A percentile compares a stretch with the other conserved stretches of the same genome.
phyloP scores from a whole-genome alignment of 1,140 invertebrate genomes.

The Panagrolaimus sp. region DNA sequence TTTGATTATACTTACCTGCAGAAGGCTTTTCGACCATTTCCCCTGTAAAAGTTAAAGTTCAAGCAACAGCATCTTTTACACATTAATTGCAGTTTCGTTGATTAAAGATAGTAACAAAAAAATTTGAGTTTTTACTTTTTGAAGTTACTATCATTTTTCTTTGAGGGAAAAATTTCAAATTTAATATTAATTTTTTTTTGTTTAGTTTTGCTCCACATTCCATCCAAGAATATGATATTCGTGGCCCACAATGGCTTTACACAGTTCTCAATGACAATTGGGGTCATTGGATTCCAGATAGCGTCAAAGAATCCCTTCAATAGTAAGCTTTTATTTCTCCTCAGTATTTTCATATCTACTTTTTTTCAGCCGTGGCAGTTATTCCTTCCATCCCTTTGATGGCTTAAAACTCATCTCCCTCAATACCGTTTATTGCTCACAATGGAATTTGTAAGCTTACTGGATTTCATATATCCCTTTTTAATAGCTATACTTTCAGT shows the following conservation, averaged over 20 bases:
- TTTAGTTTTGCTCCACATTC: constrained; percentile 26
- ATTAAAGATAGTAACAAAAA: too few relatives aligned
- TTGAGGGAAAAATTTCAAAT: too few relatives aligned
- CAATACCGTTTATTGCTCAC: constrained; percentile 61
- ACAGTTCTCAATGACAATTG: constrained; percentile 38
- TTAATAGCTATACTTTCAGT: constrained; percentile 67
- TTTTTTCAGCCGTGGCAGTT: constrained; percentile 59
- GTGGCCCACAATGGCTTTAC: constrained; percentile 55
- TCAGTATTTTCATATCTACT: too few relatives aligned
- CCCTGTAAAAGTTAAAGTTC: too few relatives aligned
- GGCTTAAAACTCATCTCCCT: constrained; percentile 61
- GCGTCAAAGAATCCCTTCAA: constrained; percentile 26
- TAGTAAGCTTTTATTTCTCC: constrained; percentile 19
- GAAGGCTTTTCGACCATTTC: too few relatives aligned
- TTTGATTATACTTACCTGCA: too few relatives aligned
- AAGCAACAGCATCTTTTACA: too few relatives aligned
- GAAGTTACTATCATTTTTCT: too few relatives aligned
- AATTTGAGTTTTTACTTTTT: too few relatives aligned
- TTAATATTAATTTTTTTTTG: too few relatives aligned
- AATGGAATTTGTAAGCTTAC: constrained; percentile 59
- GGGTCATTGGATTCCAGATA: constrained; percentile 62
- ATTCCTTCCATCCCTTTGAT: constrained; percentile 55
- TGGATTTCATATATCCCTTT: background rate
- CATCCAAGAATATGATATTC: constrained; percentile 36
- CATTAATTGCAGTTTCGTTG: too few relatives aligned